These are phyloP conservation scores for Brachyhypopomus occidentalis DNA, from an alignment of 2,113 vertebrate genomes.

Conservation along the genomic window DNA sequence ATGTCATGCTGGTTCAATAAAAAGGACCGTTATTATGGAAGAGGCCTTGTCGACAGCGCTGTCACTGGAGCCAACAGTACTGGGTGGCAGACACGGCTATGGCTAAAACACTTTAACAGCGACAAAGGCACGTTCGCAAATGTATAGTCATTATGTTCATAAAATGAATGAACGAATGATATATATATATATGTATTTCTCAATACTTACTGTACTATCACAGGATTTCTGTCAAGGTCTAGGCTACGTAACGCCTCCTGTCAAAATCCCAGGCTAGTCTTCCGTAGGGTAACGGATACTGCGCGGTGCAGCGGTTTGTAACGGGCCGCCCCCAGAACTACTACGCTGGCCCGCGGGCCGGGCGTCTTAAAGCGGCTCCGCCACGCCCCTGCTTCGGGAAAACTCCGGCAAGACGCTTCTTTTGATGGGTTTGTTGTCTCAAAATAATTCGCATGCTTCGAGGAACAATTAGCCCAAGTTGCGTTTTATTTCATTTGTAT, in stretches of 20 bases:
- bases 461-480: too few species aligned
- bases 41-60: background rate
- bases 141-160: too few species aligned
- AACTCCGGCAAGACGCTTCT: too few species aligned
- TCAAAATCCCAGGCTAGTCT: slow-evolving; percentile 29
- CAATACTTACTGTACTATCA: slow-evolving; percentile 29
- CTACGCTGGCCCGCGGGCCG: slow-evolving; percentile 65
- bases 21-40: background rate
- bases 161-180: background rate
- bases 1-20: background rate
- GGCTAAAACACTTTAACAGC: background rate
- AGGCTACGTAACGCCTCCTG: slow-evolving; percentile 30
- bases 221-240: background rate
- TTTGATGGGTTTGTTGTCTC: too few species aligned
- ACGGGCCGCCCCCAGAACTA: slow-evolving; percentile 66
- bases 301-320: slow-evolving; percentile 62
- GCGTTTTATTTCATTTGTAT: too few species aligned
- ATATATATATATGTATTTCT: background rate
- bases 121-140: background rate
- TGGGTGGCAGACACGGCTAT: background rate
- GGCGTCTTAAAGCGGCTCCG: background rate
- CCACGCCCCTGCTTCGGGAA: background rate
- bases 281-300: slow-evolving; percentile 42
- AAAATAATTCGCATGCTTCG: too few species aligned
- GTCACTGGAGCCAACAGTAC: slow-evolving; percentile 1